These are phyloP conservation scores for Melangyna quadrimaculata DNA, from an alignment of 2,888 invertebrate genomes.

Conservation along the genomic window DNA sequence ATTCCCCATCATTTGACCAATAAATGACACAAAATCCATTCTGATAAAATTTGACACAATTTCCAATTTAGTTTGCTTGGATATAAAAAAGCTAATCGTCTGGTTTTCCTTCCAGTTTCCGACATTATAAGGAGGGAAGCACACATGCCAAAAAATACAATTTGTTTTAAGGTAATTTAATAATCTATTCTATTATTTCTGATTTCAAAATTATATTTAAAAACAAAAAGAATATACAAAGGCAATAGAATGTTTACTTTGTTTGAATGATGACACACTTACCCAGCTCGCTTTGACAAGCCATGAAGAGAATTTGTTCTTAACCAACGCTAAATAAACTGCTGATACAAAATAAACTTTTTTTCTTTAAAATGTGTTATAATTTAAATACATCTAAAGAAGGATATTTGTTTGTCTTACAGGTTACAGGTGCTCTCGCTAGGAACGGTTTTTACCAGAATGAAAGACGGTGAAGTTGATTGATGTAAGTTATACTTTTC, in stretches of 20 bases:
- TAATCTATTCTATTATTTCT: too few relatives aligned
- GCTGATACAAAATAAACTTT: not conserved
- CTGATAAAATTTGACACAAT: constrained; percentile 2
- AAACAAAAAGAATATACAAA: too few relatives aligned
- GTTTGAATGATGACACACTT: constrained; percentile 19
- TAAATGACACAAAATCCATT: constrained; percentile 53
- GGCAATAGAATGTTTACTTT: too few relatives aligned
- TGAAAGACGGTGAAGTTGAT: too few relatives aligned
- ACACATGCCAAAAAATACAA: not conserved
- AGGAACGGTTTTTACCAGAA: too few relatives aligned
- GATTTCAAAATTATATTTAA: too few relatives aligned
- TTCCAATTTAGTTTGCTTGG: not conserved
- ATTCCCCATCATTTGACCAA: constrained; percentile 58
- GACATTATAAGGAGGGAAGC: not conserved
- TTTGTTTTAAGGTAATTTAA: not conserved
- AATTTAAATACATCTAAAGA: too few relatives aligned
- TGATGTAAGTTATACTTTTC: too few relatives aligned
- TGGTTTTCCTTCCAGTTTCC: not conserved
- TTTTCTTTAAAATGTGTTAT: too few relatives aligned
- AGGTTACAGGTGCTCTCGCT: too few relatives aligned
- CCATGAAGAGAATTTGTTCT: constrained; percentile 46
- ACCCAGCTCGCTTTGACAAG: constrained; percentile 60
- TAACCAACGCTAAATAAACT: constrained; percentile 27
- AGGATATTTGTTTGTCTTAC: too few relatives aligned
- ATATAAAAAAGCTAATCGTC: not conserved